These are phyloP conservation scores for Sericinus montela DNA, from an alignment of 2,888 invertebrate genomes.

Conservation along the genomic window DNA sequence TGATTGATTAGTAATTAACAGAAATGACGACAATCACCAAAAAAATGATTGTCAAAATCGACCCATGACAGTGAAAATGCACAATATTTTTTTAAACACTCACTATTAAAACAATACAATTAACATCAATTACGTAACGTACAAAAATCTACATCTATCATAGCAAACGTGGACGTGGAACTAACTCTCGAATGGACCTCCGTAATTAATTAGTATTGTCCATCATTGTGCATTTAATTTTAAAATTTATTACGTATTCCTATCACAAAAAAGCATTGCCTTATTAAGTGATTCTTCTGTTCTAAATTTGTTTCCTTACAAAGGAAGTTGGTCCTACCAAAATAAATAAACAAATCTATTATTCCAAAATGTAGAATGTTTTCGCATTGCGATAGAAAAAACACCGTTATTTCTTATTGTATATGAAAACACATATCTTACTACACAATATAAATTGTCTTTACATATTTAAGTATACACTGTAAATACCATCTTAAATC, in stretches of 20 bases:
- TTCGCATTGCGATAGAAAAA: constrained; percentile 34
- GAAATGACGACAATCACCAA: constrained; percentile 6
- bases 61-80: background rate
- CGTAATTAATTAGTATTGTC: constrained; percentile 70
- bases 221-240: constrained; percentile 68
- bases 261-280: constrained; percentile 54
- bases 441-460: constrained; percentile 34
- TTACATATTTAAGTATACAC: constrained; percentile 35
- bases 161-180: constrained; percentile 63
- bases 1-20: background rate
- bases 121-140: constrained; percentile 50
- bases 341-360: constrained; percentile 25
- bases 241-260: constrained; percentile 53
- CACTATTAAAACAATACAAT: constrained; percentile 27
- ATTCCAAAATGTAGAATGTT: constrained; percentile 2
- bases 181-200: constrained; percentile 70
- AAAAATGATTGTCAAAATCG: constrained; percentile 9
- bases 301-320: constrained; percentile 4
- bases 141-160: constrained; percentile 57
- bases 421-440: constrained; percentile 61
- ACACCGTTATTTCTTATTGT: constrained; percentile 49
- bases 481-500: constrained; percentile 41
- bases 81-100: background rate
- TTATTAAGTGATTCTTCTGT: constrained; percentile 18
- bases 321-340: constrained; percentile 53